Conservation (phyloP, 2,797 vertebrate species). For the Poecile montanus region DNA sequence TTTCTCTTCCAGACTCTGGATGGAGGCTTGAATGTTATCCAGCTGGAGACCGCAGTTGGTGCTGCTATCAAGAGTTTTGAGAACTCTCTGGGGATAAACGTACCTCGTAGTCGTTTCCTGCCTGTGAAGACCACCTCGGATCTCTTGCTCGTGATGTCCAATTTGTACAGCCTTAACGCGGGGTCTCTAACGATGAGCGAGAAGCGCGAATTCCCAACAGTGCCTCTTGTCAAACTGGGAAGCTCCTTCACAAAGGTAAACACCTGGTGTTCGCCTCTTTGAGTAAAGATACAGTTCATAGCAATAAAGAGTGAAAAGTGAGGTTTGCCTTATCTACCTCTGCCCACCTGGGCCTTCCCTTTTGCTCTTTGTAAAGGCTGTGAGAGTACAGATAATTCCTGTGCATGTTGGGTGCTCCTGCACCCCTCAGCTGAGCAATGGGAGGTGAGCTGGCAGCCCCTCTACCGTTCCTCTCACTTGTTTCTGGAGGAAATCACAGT, state of each 20-base stretch:
- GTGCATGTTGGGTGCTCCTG: neutral
- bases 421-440: accelerated
- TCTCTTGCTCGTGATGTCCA: conserved; percentile 97
- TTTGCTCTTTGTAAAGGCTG: neutral
- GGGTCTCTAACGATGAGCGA: conserved; percentile 96
- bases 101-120: conserved; percentile 96
- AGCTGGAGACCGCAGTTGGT: conserved; percentile 97
- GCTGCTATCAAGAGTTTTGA: conserved; percentile 98
- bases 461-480: neutral
- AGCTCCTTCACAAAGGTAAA: conserved; percentile 96
- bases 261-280: neutral
- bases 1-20: conserved; percentile 86
- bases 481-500: neutral
- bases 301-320: neutral
- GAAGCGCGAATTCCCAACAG: conserved; percentile 94
- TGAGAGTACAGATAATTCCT: accelerated
- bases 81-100: conserved; percentile 95
- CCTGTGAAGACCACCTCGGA: conserved; percentile 98
- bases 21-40: conserved; percentile 93
- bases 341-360: neutral
- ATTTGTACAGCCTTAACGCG: conserved; percentile 95
- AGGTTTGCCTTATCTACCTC: neutral
- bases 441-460: neutral
- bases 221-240: conserved; percentile 95
- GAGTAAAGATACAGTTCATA: neutral